These are phyloP conservation scores for Thysanoteuthis rhombus DNA, from an alignment of 2,888 invertebrate species.

Conservation along the genomic window DNA sequence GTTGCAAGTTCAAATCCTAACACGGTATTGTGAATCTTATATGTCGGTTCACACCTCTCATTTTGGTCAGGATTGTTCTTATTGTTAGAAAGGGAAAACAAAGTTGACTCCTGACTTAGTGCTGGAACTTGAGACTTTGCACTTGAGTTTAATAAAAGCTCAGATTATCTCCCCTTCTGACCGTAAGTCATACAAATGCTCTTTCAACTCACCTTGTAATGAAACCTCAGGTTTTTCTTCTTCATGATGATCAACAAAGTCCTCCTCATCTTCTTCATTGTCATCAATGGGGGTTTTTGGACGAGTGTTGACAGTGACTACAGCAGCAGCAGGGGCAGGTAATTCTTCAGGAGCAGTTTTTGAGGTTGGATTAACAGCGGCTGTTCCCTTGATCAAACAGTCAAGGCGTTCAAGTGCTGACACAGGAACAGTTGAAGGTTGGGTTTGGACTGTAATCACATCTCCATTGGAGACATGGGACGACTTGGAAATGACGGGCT, in stretches of 20 bases:
- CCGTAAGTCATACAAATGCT: not conserved
- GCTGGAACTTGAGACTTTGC: too few relatives aligned
- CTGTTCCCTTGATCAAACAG: constrained; percentile 79
- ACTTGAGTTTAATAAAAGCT: too few relatives aligned
- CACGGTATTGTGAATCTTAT: too few relatives aligned
- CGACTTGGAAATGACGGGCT: not conserved
- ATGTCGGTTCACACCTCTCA: too few relatives aligned
- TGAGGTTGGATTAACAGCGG: constrained; percentile 24
- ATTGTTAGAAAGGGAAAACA: too few relatives aligned
- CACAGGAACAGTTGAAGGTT: constrained; percentile 62
- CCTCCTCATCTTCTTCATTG: not conserved
- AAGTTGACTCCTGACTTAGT: too few relatives aligned
- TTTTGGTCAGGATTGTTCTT: too few relatives aligned
- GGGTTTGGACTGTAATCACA: not conserved
- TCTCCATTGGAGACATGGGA: not conserved
- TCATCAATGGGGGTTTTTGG: not conserved
- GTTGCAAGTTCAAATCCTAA: too few relatives aligned
- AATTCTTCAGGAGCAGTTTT: constrained; percentile 46
- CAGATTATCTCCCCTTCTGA: too few relatives aligned
- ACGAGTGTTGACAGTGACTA: not conserved
- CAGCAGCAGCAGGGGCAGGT: constrained; percentile 14
- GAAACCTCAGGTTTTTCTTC: constrained; percentile 16
- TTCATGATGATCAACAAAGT: not conserved
- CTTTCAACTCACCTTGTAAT: not conserved
- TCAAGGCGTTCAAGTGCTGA: constrained; percentile 76